Evolutionary conservation across 1,140 invertebrate genomes (phyloP), one percentile per base, ranked within the genome.

Genomic region (Caenorhabditis elegans): DNA sequence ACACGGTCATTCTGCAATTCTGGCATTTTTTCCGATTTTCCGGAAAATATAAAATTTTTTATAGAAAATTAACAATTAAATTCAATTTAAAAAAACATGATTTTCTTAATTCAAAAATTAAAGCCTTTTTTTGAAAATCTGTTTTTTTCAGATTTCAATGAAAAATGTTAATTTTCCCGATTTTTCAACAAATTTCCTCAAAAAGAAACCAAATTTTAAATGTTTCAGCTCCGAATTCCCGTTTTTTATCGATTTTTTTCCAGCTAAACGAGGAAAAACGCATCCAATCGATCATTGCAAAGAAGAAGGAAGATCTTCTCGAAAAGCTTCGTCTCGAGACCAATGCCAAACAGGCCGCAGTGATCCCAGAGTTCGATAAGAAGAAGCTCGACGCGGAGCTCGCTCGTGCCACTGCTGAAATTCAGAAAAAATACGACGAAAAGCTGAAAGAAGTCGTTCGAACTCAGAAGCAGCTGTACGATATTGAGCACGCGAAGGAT

Each of bases 361-460:
- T 34, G 31, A 51, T 31, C 17, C 77, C 48, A 19, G 77, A 48
- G 28, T 3, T 31, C 17, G 31, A 49, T 11, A 78, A 78, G 49
- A 51, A 78, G 36, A 78, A 78, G 8, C 47, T 78, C 4, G 77
- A 78, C 31, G 77, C 31, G 13, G 70, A 84, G 31, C 81, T 76
- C 0, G 76, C 78, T 11, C 55, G 53, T 26, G 78, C 79, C 19
- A 55, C 76, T n/a, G 70, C 34, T 31, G 70, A 78, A 15, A 65
- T 84, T 24, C 80, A 86, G 53, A 60, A 83, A 53, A 79, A 75
- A n/a, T 36, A 48, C 22, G 78, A 51, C 51, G 43, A 55, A 11
- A 34, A 76, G 26, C n/a, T 78, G 47, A 78, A 78, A 19, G 48
- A 78, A 36, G 77, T 93, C 0, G 90, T 96, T 1, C 91, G 92